A percentile compares a stretch with the other conserved stretches of the same genome.
These are phyloP conservation scores for Plagodis pulveraria DNA, from an alignment of 2,888 invertebrate species.

Conservation along the genomic window DNA sequence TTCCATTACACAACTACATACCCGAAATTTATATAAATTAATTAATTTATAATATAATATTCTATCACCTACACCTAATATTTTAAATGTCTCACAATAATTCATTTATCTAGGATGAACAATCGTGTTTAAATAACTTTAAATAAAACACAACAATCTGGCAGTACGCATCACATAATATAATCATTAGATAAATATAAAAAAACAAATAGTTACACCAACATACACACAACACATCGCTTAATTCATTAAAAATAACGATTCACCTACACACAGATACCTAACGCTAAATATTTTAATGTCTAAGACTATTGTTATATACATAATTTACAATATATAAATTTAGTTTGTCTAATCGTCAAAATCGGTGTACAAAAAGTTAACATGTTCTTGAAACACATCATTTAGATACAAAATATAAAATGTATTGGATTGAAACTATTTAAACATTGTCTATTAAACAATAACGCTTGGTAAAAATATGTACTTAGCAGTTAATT, in stretches of 20 bases:
- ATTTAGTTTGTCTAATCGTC: conserved; percentile 43
- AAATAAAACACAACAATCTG: conserved; percentile 40
- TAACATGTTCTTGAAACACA: no score
- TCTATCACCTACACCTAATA: background rate
- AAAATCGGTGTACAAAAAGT: no score
- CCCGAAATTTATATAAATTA: background rate
- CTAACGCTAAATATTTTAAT: conserved; percentile 63
- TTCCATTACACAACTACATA: background rate
- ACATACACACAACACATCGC: conserved; percentile 52
- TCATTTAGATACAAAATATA: conserved; percentile 4
- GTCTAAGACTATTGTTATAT: conserved; percentile 71
- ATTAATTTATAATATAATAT: background rate
- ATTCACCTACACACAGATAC: conserved; percentile 63
- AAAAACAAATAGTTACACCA: conserved; percentile 57
- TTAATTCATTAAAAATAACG: conserved; percentile 58
- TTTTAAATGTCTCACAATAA: conserved; percentile 5
- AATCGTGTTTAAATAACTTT: conserved; percentile 8
- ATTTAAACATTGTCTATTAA: background rate
- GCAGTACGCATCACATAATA: conserved; percentile 48
- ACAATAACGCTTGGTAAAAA: no score
- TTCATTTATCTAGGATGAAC: conserved; percentile 4
- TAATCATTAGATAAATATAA: conserved; percentile 50
- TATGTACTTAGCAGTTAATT: no score
- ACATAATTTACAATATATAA: conserved; percentile 76
- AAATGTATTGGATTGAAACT: background rate